phyloP scores from a whole-genome alignment of 2,113 vertebrate genomes.

The Willisornis vidua region DNA sequence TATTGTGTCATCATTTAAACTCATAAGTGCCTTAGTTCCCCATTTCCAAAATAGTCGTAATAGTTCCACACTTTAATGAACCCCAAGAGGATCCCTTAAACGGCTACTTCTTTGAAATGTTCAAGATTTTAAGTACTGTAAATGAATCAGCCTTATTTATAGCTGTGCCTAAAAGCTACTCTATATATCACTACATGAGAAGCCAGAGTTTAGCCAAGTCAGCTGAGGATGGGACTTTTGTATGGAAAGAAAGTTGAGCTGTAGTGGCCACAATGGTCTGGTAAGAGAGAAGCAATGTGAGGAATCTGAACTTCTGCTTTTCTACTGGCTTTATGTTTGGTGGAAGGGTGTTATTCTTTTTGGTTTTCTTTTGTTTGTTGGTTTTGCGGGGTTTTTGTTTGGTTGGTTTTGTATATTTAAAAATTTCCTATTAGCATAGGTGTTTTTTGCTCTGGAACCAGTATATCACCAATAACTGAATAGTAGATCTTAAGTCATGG shows the following conservation, averaged over 20 bases:
- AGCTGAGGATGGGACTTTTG: not conserved
- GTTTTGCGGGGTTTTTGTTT: not conserved
- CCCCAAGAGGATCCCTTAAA: not conserved
- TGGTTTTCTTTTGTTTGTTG: not conserved
- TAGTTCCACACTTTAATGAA: not conserved
- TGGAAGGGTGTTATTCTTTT: not conserved
- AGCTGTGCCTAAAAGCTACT: not conserved
- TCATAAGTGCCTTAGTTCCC: not conserved
- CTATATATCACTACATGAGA: not conserved
- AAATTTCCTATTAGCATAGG: not conserved
- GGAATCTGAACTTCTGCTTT: not conserved
- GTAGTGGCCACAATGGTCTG: not conserved
- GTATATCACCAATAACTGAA: not conserved
- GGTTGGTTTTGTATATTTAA: not conserved
- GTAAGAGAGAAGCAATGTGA: not conserved
- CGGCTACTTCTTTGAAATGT: slow-evolving; percentile 1
- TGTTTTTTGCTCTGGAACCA: not conserved
- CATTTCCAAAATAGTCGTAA: not conserved
- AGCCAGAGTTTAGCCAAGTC: not conserved
- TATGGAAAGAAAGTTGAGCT: not conserved
- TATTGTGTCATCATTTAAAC: not conserved
- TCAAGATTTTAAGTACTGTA: slow-evolving; percentile 8
- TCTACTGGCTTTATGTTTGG: not conserved
- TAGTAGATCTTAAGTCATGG: not conserved
- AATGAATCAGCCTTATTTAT: slow-evolving; percentile 30